phyloP scores from a whole-genome alignment of 2,113 vertebrate genomes.

The Mormyrus iriodes region DNA sequence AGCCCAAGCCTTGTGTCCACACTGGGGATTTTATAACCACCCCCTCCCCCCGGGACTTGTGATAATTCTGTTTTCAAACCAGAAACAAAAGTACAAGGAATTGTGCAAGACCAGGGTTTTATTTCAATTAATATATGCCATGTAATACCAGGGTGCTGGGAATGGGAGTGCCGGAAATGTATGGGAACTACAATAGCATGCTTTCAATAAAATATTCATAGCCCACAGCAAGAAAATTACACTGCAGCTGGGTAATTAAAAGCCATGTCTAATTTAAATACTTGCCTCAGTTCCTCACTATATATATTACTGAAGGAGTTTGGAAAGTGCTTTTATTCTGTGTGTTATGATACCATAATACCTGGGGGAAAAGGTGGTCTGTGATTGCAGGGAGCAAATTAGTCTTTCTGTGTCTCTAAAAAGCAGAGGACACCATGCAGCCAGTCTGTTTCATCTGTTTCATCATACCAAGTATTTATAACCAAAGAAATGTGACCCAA shows the following conservation, averaged over 20 bases:
- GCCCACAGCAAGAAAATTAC: constrained; percentile 55
- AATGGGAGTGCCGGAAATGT: constrained; percentile 30
- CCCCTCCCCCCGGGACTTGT: neutral
- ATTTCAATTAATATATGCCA: constrained; percentile 40
- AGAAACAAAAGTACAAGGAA: neutral
- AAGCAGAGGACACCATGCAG: constrained; percentile 1
- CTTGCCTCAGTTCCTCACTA: constrained; percentile 35
- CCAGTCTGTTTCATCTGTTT: neutral
- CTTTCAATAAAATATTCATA: constrained; percentile 44
- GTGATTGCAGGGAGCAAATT: constrained; percentile 22
- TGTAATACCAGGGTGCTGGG: constrained; percentile 27
- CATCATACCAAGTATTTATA: constrained; percentile 3
- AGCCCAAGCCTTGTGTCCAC: neutral
- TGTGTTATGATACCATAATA: constrained; percentile 41
- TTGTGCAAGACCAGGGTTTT: constrained; percentile 42
- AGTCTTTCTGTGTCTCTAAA: constrained; percentile 20
- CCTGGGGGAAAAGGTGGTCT: constrained; percentile 28
- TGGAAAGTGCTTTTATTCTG: constrained; percentile 51
- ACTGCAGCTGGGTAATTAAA: constrained; percentile 62
- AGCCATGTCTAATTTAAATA: constrained; percentile 58
- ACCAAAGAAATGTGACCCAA: neutral
- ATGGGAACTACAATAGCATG: constrained; percentile 48
- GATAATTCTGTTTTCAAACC: constrained; percentile 16
- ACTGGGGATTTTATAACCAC: neutral
- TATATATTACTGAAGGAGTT: constrained; percentile 37